A percentile compares a stretch with the other conserved stretches of the same genome.
These are phyloP conservation scores for Hoplostethus atlanticus DNA, from an alignment of 2,797 vertebrate species.

Conservation along the genomic window DNA sequence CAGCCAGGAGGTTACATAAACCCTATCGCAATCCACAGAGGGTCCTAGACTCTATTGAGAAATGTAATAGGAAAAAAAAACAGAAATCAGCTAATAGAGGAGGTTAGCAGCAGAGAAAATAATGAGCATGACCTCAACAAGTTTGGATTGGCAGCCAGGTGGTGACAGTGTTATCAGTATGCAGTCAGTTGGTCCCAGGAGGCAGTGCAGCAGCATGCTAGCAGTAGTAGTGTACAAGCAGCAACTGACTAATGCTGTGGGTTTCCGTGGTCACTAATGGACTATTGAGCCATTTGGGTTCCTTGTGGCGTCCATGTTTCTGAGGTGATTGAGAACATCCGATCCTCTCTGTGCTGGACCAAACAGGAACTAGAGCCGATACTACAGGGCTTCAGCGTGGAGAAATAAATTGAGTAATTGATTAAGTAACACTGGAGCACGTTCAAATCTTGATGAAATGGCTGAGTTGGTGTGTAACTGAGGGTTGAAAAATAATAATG, in stretches of 20 bases:
- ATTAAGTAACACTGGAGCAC: not conserved
- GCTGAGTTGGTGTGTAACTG: no score
- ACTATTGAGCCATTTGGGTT: not conserved
- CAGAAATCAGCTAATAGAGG: not conserved
- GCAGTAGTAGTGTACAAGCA: no score
- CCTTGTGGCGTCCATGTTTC: not conserved
- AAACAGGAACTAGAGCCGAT: not conserved
- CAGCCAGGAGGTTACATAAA: slow-evolving; percentile 28
- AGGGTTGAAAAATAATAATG: not conserved
- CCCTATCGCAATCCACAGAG: slow-evolving; percentile 21
- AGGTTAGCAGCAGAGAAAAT: not conserved
- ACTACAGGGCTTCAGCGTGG: not conserved
- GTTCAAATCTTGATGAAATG: no score
- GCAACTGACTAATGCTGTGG: no score
- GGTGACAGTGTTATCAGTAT: not conserved
- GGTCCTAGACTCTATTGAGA: slow-evolving; percentile 16
- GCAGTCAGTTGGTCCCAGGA: not conserved
- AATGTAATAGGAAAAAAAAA: not conserved
- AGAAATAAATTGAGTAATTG: not conserved
- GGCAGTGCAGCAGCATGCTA: not conserved
- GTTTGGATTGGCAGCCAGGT: slow-evolving; percentile 12
- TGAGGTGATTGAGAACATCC: not conserved
- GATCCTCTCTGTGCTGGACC: no score
- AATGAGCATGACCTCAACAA: not conserved
- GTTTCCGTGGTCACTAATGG: not conserved